These are phyloP conservation scores for Drosophila ogumai DNA, from an alignment of 1,140 invertebrate genomes.

Conservation along the genomic window DNA sequence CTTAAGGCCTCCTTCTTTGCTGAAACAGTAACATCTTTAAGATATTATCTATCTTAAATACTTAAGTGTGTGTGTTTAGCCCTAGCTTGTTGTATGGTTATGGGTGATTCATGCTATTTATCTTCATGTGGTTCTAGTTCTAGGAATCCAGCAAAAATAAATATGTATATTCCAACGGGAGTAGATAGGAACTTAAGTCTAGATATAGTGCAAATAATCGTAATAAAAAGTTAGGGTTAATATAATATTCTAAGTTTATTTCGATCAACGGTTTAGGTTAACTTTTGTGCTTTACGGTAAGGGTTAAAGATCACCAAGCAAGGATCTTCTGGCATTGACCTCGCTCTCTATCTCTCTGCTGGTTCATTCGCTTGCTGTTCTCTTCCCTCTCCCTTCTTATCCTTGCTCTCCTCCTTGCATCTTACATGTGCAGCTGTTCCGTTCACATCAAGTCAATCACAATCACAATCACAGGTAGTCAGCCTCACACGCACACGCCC, in stretches of 20 bases:
- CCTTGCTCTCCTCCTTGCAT: neutral
- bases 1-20: neutral
- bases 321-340: conserved; percentile 34
- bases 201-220: neutral
- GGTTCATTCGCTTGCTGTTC: conserved; percentile 2
- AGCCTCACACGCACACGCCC: conserved; percentile 20
- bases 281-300: neutral
- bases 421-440: conserved; percentile 72
- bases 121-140: neutral
- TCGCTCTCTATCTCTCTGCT: conserved; percentile 12
- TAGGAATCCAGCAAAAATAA: neutral
- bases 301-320: conserved; percentile 1
- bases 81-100: neutral
- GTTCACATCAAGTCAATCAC: conserved; percentile 44
- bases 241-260: no score
- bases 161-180: neutral
- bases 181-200: neutral
- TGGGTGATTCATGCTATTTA: neutral
- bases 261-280: no score
- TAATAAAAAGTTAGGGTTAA: no score
- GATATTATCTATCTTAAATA: neutral
- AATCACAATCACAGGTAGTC: conserved; percentile 58
- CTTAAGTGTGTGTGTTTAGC: neutral
- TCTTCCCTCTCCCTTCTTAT: neutral
- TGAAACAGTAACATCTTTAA: no score